These are phyloP conservation scores for Syngnathus scovelli DNA, from an alignment of 2,113 vertebrate species.

Conservation along the genomic window DNA sequence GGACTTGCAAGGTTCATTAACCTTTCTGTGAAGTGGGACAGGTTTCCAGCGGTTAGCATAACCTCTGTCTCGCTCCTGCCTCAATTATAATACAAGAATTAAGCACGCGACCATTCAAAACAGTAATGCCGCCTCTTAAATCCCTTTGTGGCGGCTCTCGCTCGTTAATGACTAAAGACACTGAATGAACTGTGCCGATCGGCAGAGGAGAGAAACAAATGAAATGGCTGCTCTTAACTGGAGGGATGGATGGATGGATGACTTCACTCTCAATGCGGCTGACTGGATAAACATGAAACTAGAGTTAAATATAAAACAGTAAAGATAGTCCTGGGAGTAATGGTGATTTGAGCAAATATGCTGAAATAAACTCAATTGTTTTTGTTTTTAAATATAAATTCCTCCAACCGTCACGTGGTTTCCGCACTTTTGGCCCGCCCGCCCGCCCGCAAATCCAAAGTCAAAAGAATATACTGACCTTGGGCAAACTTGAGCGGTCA, in stretches of 20 bases:
- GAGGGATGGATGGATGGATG: conserved; percentile 24
- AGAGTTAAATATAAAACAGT: too few species aligned
- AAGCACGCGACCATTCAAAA: conserved; percentile 73
- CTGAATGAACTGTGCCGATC: conserved; percentile 61
- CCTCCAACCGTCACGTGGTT: conserved; percentile 4
- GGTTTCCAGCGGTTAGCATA: conserved; percentile 77
- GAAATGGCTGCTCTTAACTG: conserved; percentile 52
- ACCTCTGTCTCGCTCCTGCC: conserved; percentile 75
- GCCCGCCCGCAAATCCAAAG: conserved; percentile 29
- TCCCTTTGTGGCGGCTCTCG: conserved; percentile 69
- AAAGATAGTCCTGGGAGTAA: too few species aligned
- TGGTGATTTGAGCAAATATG: too few species aligned
- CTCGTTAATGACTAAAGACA: conserved; percentile 73
- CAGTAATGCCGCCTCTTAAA: conserved; percentile 76
- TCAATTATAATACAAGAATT: conserved; percentile 84
- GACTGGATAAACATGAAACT: neutral
- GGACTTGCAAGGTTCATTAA: conserved; percentile 78
- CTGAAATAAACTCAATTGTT: too few species aligned
- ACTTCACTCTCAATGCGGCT: conserved; percentile 20
- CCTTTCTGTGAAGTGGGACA: conserved; percentile 77
- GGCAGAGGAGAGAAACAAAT: conserved; percentile 53
- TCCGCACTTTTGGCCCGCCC: neutral
- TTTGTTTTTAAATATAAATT: neutral
- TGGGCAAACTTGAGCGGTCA: conserved; percentile 68
- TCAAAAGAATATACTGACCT: conserved; percentile 63